Evolutionary conservation across 2,113 vertebrate species (phyloP).

Genomic region (Larimichthys polyactis): DNA sequence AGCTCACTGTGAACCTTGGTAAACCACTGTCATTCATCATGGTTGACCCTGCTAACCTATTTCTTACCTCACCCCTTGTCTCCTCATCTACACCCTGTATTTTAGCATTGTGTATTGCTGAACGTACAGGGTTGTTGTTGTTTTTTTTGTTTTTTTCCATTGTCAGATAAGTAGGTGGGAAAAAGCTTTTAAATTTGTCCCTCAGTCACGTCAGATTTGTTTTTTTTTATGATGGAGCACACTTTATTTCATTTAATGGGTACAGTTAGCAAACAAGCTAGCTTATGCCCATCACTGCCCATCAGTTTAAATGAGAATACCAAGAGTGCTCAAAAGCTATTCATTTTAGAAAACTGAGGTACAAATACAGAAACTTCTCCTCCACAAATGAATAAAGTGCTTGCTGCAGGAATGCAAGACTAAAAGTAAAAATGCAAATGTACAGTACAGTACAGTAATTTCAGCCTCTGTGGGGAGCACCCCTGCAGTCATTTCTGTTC

Average conservation of each 20-base stretch:
- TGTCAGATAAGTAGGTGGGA: constrained; percentile 1
- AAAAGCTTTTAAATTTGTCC: constrained; percentile 49
- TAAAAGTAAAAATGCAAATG: constrained; percentile 13
- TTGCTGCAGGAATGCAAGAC: constrained; percentile 17
- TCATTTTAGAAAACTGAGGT: constrained; percentile 28
- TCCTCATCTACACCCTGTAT: constrained; percentile 27
- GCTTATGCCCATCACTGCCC: background rate
- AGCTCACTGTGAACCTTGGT: constrained; percentile 97
- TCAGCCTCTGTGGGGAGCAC: background rate
- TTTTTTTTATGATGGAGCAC: background rate
- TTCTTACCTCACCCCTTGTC: constrained; percentile 16
- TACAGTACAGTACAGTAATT: background rate
- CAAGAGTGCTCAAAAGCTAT: background rate
- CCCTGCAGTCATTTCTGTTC: constrained; percentile 41
- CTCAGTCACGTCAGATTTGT: constrained; percentile 5
- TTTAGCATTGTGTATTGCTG: constrained; percentile 14
- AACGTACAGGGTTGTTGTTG: background rate
- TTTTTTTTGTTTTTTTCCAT: background rate
- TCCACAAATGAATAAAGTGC: constrained; percentile 18
- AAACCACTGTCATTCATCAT: constrained; percentile 63
- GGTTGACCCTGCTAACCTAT: constrained; percentile 18
- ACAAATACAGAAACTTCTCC: constrained; percentile 58
- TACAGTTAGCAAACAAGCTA: background rate
- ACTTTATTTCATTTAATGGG: background rate
- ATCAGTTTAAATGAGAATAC: background rate